phyloP scores from a whole-genome alignment of 1,140 invertebrate species.

The Drosophila subpulchrella region DNA sequence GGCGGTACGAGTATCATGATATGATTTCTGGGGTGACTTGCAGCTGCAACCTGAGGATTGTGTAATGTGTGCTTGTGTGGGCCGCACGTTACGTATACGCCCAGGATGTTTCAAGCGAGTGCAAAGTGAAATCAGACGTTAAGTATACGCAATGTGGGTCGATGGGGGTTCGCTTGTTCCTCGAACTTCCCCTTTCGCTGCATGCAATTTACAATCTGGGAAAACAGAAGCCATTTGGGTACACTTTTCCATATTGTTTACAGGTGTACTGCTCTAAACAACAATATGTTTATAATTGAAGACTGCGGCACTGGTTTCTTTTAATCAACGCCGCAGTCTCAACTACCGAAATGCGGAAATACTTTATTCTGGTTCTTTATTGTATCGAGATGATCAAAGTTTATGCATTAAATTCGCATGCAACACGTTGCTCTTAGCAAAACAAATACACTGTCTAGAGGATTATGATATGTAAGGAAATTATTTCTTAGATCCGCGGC shows the following conservation, averaged over 20 bases:
- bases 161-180: slow-evolving; percentile 4
- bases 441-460: slow-evolving; percentile 12
- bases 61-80: slow-evolving; percentile 33
- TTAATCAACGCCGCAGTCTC: slow-evolving; percentile 25
- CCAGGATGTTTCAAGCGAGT: slow-evolving; percentile 18
- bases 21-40: slow-evolving; percentile 18
- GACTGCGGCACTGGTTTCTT: slow-evolving; percentile 31
- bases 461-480: not conserved
- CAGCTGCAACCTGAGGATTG: slow-evolving; percentile 42
- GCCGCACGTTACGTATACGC: slow-evolving; percentile 49
- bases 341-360: slow-evolving; percentile 63
- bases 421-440: slow-evolving; percentile 55
- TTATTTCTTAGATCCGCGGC: slow-evolving; percentile 56
- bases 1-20: slow-evolving; percentile 27
- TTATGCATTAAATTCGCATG: slow-evolving; percentile 53
- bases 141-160: slow-evolving; percentile 63
- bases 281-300: slow-evolving; percentile 59
- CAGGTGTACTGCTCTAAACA: slow-evolving; percentile 40
- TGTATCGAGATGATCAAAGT: slow-evolving; percentile 46
- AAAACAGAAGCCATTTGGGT: slow-evolving; percentile 34
- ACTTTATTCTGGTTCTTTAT: slow-evolving; percentile 58
- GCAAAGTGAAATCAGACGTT: slow-evolving; percentile 28
- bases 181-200: not conserved
- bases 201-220: slow-evolving; percentile 42
- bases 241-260: slow-evolving; percentile 59